phyloP scores from a whole-genome alignment of 2,888 invertebrate species.

The Empis stercorea region DNA sequence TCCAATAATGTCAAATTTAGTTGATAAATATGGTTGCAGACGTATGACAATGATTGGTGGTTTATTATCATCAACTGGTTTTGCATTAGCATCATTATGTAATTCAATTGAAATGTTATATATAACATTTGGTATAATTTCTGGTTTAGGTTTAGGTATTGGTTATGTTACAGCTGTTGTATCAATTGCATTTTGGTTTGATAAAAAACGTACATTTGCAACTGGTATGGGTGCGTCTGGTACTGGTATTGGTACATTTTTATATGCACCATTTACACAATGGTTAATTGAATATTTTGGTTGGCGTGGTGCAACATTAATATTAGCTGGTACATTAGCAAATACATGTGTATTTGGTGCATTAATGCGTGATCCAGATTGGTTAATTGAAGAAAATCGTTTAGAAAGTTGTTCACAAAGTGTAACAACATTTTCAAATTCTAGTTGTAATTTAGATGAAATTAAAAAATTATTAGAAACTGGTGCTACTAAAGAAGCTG shows the following conservation, averaged over 20 bases:
- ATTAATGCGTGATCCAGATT: slow-evolving; percentile 78
- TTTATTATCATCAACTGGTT: slow-evolving; percentile 58
- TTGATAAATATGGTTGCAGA: slow-evolving; percentile 74
- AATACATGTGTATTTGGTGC: slow-evolving; percentile 77
- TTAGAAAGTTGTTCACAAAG: slow-evolving; percentile 36
- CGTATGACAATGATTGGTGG: slow-evolving; percentile 65
- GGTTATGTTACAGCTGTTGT: slow-evolving; percentile 52
- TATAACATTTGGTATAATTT: slow-evolving; percentile 72
- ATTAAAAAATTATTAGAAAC: slow-evolving; percentile 56
- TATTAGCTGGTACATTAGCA: slow-evolving; percentile 71
- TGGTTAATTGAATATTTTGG: slow-evolving; percentile 58
- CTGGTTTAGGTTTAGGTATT: slow-evolving; percentile 57
- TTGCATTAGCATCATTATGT: slow-evolving; percentile 58
- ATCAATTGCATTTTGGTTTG: slow-evolving; percentile 86
- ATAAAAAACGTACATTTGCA: slow-evolving; percentile 72
- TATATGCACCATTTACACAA: slow-evolving; percentile 76
- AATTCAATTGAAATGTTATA: slow-evolving; percentile 65
- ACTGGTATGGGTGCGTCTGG: slow-evolving; percentile 81
- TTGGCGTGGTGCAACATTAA: slow-evolving; percentile 72
- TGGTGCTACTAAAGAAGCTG: slow-evolving; percentile 40
- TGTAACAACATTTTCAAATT: slow-evolving; percentile 35
- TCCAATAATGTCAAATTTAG: slow-evolving; percentile 70
- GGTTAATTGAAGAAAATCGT: slow-evolving; percentile 42
- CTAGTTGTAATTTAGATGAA: slow-evolving; percentile 36
- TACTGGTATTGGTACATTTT: slow-evolving; percentile 77